Base-by-base conservation (phyloP, 2,888 invertebrate species). In the Heliconius charithonia region DNA sequence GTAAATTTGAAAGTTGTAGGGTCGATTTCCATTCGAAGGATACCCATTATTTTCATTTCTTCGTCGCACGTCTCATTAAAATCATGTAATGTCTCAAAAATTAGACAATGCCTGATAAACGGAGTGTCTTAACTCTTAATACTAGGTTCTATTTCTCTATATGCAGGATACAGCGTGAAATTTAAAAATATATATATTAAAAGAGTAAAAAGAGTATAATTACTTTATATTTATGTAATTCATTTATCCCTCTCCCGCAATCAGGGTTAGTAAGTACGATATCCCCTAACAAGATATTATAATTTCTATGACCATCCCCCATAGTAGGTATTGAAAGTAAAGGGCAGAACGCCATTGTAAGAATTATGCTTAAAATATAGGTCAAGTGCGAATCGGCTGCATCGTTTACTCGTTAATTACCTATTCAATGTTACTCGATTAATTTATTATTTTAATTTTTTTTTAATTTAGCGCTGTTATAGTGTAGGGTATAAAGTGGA, bases 381-480 rank as follows among this genome's bases (percentile, higher is more conserved):
- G 75, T 81, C 81, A 77, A 78, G 79, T 79, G 79, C 41, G 71
- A 66, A 77, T 73, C 59, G 75, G 67, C 56, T 62, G 71, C 37
- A 70, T 65, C 41, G 73, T 72, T 62, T 63, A 71, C 59, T 76
- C 76, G 56, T 79, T 79, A 76, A 80, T 80, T 76, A 78, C 75
- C 77, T 80, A 78, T 76, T 78, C 78, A 62, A 62, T 72, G 78
- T 78, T 78, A 78, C 75, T 80, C 62, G 70, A 80, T 75, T 75
- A 77, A 71, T 75, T 66, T 63, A 69, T 25, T 75, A 62, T 78
- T 51, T 10, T 51, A 25, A 27, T 63, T n/a, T 25, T 41, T 63
- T 37, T 19, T 37, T 32, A 41, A 25, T 27, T 70, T 70, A 37
- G 32, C 32, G 66, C 65, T 29, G 22, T 6, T 37, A n/a, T 65